Percentiles rank a stretch among this genome's conserved stretches.
Evolutionary conservation across 2,797 vertebrate species (phyloP).

Genomic region (Alcedo quadribrachys): DNA sequence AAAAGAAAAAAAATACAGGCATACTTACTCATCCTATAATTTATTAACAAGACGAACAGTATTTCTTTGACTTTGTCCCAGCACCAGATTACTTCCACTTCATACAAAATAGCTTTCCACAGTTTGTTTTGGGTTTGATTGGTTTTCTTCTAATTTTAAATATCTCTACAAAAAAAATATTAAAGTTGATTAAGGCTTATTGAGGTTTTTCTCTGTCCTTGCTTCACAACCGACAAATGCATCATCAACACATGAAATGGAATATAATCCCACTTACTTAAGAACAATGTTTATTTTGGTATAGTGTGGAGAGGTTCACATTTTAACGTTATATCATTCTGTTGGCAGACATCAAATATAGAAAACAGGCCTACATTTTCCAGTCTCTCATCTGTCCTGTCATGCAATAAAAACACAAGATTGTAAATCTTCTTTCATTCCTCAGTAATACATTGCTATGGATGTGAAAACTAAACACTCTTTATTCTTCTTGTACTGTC

Average conservation of each 20-base stretch:
- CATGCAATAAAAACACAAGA: neutral
- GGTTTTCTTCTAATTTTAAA: neutral
- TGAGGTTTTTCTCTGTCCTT: neutral
- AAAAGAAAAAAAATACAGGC: neutral
- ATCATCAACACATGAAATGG: neutral
- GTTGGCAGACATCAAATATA: slow-evolving; percentile 18
- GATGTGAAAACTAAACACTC: neutral
- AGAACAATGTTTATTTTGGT: neutral
- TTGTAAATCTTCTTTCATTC: neutral
- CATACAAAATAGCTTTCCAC: neutral
- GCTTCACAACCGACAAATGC: neutral
- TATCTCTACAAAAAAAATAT: neutral
- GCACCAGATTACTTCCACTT: neutral
- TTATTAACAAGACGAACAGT: neutral
- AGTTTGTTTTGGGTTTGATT: neutral
- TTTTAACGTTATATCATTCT: neutral
- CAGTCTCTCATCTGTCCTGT: slow-evolving; percentile 17
- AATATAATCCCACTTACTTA: neutral
- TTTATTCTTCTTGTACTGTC: neutral
- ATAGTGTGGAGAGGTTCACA: neutral
- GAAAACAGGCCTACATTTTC: slow-evolving; percentile 36
- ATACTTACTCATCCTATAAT: neutral
- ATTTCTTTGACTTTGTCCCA: neutral
- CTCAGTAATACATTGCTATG: neutral
- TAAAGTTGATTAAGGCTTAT: neutral